Evolutionary conservation across 2,888 invertebrate genomes (phyloP).

Genomic region (Monoplex corrugatus): DNA sequence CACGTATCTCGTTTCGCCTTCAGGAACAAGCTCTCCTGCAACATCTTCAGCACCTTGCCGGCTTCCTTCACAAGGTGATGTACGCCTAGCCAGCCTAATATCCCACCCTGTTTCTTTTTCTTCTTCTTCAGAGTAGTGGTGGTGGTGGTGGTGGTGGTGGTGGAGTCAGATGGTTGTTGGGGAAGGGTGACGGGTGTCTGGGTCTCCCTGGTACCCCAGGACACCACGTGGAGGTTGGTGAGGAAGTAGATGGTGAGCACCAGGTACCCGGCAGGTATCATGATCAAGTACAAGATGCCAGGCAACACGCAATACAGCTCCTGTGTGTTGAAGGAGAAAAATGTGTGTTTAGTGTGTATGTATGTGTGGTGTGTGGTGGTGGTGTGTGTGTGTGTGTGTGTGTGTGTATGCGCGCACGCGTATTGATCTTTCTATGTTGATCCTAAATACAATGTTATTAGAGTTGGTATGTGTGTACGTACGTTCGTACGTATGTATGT

Average conservation of each 20-base stretch:
- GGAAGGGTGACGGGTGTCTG: slow-evolving; percentile 71
- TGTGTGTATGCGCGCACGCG: too few species aligned
- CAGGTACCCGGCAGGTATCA: slow-evolving; percentile 97
- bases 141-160: slow-evolving; percentile 89
- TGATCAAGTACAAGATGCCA: slow-evolving; percentile 90
- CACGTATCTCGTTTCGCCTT: neutral
- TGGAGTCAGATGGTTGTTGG: slow-evolving; percentile 86
- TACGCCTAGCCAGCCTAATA: slow-evolving; percentile 81
- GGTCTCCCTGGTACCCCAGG: slow-evolving; percentile 96
- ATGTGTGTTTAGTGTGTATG: neutral
- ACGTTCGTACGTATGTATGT: too few species aligned
- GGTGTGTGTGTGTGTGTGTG: too few species aligned
- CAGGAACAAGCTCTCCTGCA: slow-evolving; percentile 48
- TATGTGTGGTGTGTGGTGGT: too few species aligned
- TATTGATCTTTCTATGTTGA: too few species aligned
- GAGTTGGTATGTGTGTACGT: too few species aligned
- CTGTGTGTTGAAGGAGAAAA: neutral
- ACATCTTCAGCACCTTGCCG: slow-evolving; percentile 64
- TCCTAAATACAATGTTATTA: too few species aligned
- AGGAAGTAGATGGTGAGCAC: slow-evolving; percentile 94
- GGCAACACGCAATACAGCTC: slow-evolving; percentile 84
- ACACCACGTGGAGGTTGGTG: slow-evolving; percentile 96
- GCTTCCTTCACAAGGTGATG: slow-evolving; percentile 64
- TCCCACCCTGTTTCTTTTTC: slow-evolving; percentile 85
- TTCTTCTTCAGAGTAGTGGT: too few species aligned